Evolutionary conservation across 2,113 vertebrate species (phyloP).

Genomic region (Galeopterus variegatus): DNA sequence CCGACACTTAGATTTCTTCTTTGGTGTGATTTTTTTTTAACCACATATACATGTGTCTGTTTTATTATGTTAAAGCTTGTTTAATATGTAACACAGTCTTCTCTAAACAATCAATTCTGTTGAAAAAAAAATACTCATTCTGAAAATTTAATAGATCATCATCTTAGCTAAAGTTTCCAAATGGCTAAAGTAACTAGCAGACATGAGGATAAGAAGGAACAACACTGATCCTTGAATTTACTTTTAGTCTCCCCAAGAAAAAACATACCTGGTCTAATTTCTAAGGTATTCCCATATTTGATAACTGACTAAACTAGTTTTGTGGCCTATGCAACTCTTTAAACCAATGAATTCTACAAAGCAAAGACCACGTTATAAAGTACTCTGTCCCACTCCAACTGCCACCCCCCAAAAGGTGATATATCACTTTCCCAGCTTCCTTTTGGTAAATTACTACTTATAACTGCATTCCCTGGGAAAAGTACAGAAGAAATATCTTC

Average conservation of each 20-base stretch:
- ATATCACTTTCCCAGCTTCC: constrained; percentile 50
- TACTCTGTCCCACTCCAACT: background rate
- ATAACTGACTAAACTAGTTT: background rate
- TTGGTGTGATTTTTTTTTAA: background rate
- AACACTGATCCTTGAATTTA: background rate
- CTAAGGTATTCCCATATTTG: background rate
- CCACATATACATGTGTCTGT: background rate
- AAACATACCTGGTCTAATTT: background rate
- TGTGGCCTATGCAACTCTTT: background rate
- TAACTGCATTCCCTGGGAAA: constrained; percentile 36
- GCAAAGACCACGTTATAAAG: constrained; percentile 25
- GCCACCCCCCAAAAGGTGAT: background rate
- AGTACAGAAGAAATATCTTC: constrained; percentile 38
- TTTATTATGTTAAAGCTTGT: constrained; percentile 27
- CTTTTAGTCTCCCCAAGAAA: constrained; percentile 15
- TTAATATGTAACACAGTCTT: constrained; percentile 8
- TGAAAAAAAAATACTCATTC: background rate
- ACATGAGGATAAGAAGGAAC: constrained; percentile 3
- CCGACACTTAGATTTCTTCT: background rate
- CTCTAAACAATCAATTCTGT: background rate
- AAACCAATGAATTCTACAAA: constrained; percentile 38
- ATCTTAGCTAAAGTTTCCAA: constrained; percentile 64
- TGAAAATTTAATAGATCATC: constrained; percentile 50
- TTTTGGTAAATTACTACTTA: constrained; percentile 46
- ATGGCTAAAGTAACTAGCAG: constrained; percentile 7